Percentiles rank a stretch among this genome's conserved stretches.
Evolutionary conservation across 2,113 vertebrate species (phyloP).

Genomic region (Dolichotis patagonum): DNA sequence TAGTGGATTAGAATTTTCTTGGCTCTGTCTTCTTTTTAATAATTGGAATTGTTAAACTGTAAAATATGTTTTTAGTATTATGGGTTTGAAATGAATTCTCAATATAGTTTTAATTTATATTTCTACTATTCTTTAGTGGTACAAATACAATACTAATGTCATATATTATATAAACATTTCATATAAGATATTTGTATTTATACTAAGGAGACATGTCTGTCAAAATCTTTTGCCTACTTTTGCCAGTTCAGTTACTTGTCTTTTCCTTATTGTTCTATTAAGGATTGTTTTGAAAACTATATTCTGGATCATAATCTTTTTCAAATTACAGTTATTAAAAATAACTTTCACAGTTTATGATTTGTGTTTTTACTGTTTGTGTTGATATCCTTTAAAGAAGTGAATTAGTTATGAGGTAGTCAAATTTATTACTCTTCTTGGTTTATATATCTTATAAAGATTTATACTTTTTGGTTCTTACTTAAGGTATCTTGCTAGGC

Average conservation of each 20-base stretch:
- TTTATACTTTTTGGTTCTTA: not conserved
- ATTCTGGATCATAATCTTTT: not conserved
- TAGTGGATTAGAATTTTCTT: not conserved
- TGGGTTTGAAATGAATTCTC: not conserved
- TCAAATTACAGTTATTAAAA: not conserved
- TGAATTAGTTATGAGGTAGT: not conserved
- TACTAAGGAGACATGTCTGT: not conserved
- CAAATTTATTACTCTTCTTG: not conserved
- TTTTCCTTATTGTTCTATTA: not conserved
- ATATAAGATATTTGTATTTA: not conserved
- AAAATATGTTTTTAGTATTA: not conserved
- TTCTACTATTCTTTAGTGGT: not conserved
- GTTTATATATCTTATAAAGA: not conserved
- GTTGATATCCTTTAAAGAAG: not conserved
- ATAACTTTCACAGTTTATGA: not conserved
- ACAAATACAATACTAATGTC: not conserved
- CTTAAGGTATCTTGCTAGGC: not conserved
- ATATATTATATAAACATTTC: not conserved
- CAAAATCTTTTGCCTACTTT: not conserved
- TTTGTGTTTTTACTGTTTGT: not conserved
- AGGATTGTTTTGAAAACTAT: not conserved
- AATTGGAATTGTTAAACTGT: not conserved
- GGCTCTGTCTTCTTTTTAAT: not conserved
- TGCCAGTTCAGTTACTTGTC: not conserved
- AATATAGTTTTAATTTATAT: constrained; percentile 1